Evolutionary conservation across 2,888 invertebrate genomes (phyloP).

Genomic region (Pseudococcus longispinus): DNA sequence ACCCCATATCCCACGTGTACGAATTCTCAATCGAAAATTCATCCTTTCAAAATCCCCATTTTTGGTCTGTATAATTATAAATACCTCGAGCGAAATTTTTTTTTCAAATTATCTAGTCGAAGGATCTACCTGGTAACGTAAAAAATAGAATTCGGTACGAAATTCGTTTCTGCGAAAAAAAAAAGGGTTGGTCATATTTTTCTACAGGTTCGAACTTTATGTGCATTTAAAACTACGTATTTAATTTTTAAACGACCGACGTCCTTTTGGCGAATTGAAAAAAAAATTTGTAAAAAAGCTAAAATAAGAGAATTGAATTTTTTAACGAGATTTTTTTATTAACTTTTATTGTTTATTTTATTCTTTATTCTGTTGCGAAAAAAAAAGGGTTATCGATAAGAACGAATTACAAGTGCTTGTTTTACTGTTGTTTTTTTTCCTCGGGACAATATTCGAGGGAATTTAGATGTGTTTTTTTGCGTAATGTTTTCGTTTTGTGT

Average conservation of each 20-base stretch:
- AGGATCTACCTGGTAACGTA: too few species aligned
- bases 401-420: conserved; percentile 5
- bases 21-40: not conserved
- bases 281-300: not conserved
- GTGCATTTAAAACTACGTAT: not conserved
- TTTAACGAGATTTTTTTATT: conserved; percentile 25
- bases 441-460: not conserved
- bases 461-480: not conserved
- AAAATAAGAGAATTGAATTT: not conserved
- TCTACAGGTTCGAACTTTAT: too few species aligned
- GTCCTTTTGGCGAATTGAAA: not conserved
- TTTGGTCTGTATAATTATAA: too few species aligned
- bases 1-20: not conserved
- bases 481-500: not conserved
- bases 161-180: too few species aligned
- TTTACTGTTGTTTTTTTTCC: not conserved
- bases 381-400: conserved; percentile 1
- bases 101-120: too few species aligned
- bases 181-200: too few species aligned
- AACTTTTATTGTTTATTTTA: conserved; percentile 28
- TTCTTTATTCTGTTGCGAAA: not conserved
- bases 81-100: too few species aligned
- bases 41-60: too few species aligned
- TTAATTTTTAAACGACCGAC: conserved; percentile 3
- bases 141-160: too few species aligned